Conservation (phyloP, 2,888 invertebrate genomes). For the Tipula helvola region DNA sequence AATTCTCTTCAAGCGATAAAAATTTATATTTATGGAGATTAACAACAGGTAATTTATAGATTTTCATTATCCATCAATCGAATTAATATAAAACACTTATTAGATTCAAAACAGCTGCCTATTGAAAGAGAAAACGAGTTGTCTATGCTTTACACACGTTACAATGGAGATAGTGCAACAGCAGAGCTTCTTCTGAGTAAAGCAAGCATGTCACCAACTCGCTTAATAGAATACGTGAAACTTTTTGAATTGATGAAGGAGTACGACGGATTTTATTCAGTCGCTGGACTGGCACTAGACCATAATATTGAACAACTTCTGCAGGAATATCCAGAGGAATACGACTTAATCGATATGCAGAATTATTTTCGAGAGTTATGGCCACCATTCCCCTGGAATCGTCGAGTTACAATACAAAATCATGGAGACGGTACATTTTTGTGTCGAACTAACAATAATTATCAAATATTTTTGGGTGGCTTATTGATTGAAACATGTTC, state of each 20-base stretch:
- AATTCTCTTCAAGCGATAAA: background rate
- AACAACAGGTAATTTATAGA: background rate
- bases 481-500: background rate
- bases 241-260: background rate
- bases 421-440: background rate
- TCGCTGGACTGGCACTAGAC: background rate
- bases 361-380: background rate
- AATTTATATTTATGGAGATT: background rate
- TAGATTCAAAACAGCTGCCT: background rate
- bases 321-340: background rate
- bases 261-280: background rate
- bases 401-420: background rate
- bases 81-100: background rate
- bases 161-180: background rate
- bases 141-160: background rate
- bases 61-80: background rate
- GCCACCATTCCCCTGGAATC: background rate
- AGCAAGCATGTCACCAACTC: background rate
- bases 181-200: background rate
- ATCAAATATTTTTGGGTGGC: background rate
- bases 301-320: background rate
- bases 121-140: background rate
- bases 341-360: background rate
- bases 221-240: background rate
- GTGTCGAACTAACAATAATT: background rate